Conservation (phyloP, 2,888 invertebrate species). For the Bombylius discolor region DNA sequence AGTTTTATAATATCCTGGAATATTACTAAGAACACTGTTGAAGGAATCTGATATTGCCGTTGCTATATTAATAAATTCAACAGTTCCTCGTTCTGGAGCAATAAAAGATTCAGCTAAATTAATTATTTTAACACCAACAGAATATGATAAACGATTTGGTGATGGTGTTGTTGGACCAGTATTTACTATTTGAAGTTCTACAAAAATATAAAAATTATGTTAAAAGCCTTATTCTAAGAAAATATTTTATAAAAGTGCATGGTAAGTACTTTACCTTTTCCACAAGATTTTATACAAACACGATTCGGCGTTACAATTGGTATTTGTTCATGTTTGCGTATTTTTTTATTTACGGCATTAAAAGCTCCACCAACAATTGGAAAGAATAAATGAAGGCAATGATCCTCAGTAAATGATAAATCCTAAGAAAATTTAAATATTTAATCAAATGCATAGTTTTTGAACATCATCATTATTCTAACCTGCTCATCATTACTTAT, state of each 20-base stretch:
- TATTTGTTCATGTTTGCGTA: slow-evolving; percentile 60
- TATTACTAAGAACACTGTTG: slow-evolving; percentile 44
- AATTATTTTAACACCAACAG: slow-evolving; percentile 57
- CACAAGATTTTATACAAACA: slow-evolving; percentile 74
- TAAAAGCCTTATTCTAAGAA: no score
- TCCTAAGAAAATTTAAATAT: slow-evolving; percentile 40
- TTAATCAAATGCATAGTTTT: not conserved
- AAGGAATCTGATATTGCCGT: slow-evolving; percentile 52
- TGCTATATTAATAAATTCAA: slow-evolving; percentile 59
- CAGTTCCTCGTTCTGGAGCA: slow-evolving; percentile 56
- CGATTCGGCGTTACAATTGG: slow-evolving; percentile 61
- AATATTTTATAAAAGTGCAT: not conserved
- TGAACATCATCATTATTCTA: not conserved
- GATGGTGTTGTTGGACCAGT: slow-evolving; percentile 45
- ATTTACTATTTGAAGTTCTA: slow-evolving; percentile 25
- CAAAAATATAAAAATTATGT: not conserved
- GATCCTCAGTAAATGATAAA: slow-evolving; percentile 65
- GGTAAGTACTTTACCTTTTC: slow-evolving; percentile 41
- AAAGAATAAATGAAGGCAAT: slow-evolving; percentile 79
- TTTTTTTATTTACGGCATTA: slow-evolving; percentile 73
- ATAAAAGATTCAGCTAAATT: slow-evolving; percentile 65
- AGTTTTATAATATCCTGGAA: slow-evolving; percentile 61
- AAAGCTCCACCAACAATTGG: slow-evolving; percentile 71
- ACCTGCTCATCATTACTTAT: slow-evolving; percentile 50
- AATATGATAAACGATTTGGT: slow-evolving; percentile 55